Conservation (phyloP, 2,113 vertebrate species). For the Diadophis punctatus region DNA sequence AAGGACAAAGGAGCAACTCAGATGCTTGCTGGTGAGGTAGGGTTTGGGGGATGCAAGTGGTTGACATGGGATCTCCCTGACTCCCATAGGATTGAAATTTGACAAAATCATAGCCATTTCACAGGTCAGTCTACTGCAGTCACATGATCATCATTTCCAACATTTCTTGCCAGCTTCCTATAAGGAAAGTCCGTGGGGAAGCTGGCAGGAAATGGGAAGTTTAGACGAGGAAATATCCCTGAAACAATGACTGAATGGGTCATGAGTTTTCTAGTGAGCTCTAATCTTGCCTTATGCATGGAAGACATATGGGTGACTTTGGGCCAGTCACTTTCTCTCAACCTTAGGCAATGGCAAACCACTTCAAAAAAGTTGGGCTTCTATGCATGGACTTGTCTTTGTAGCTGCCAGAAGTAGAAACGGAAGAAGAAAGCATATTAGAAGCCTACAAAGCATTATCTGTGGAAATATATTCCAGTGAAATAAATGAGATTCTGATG, state of each 20-base stretch:
- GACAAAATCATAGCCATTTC: not conserved
- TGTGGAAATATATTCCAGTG: not conserved
- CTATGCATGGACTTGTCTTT: not conserved
- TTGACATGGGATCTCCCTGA: not conserved
- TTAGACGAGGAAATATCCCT: too few relatives aligned
- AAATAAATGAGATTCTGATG: not conserved
- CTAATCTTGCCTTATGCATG: not conserved
- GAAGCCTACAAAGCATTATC: not conserved
- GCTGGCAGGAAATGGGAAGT: not conserved
- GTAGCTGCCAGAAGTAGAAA: not conserved
- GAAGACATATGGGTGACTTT: not conserved
- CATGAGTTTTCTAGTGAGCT: not conserved
- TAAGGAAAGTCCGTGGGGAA: not conserved
- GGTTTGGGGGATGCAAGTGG: not conserved
- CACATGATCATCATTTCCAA: not conserved
- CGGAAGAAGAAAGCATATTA: not conserved
- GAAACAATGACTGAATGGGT: too few relatives aligned
- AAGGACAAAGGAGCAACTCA: not conserved
- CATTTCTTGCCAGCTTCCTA: not conserved
- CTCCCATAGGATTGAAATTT: not conserved
- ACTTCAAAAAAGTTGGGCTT: not conserved
- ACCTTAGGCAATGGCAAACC: not conserved
- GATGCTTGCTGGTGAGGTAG: not conserved
- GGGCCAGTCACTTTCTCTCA: not conserved
- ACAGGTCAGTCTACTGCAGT: too few relatives aligned